These are phyloP conservation scores for Dryobotodes eremita DNA, from an alignment of 2,888 invertebrate species.

Conservation along the genomic window DNA sequence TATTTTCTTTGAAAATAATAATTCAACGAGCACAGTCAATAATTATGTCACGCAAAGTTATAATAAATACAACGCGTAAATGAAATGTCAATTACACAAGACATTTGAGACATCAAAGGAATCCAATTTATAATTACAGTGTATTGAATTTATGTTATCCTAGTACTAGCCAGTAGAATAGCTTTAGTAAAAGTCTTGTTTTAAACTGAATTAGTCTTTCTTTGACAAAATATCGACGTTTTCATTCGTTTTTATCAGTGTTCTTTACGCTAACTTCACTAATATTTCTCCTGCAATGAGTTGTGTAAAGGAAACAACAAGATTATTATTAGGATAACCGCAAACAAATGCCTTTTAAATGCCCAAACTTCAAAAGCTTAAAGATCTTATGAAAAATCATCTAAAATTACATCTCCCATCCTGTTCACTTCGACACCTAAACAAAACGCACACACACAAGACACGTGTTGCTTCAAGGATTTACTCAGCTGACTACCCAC, in stretches of 20 bases:
- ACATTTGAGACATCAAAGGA: slow-evolving; percentile 37
- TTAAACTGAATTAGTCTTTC: not conserved
- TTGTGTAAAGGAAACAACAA: slow-evolving; percentile 5
- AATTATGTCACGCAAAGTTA: slow-evolving; percentile 45
- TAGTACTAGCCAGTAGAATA: not conserved
- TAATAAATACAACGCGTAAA: slow-evolving; percentile 11
- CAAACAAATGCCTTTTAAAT: slow-evolving; percentile 54
- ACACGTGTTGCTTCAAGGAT: slow-evolving; percentile 77
- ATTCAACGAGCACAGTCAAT: slow-evolving; percentile 22
- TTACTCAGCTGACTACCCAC: slow-evolving; percentile 86
- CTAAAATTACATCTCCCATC: slow-evolving; percentile 70
- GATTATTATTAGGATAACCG: slow-evolving; percentile 36
- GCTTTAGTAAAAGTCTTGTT: not conserved
- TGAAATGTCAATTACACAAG: slow-evolving; percentile 40
- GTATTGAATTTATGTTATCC: slow-evolving; percentile 16
- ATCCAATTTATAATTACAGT: slow-evolving; percentile 24
- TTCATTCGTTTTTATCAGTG: not conserved
- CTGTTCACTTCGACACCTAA: slow-evolving; percentile 72
- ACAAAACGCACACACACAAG: slow-evolving; percentile 71
- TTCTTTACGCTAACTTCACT: not conserved
- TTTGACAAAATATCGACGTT: not conserved
- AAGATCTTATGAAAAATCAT: slow-evolving; percentile 64
- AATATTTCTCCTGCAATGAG: not conserved
- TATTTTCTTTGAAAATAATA: slow-evolving; percentile 38
- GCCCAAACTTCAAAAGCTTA: slow-evolving; percentile 50